Evolutionary conservation across 1,140 invertebrate species (phyloP).

Genomic region (Scylla paramamosain): DNA sequence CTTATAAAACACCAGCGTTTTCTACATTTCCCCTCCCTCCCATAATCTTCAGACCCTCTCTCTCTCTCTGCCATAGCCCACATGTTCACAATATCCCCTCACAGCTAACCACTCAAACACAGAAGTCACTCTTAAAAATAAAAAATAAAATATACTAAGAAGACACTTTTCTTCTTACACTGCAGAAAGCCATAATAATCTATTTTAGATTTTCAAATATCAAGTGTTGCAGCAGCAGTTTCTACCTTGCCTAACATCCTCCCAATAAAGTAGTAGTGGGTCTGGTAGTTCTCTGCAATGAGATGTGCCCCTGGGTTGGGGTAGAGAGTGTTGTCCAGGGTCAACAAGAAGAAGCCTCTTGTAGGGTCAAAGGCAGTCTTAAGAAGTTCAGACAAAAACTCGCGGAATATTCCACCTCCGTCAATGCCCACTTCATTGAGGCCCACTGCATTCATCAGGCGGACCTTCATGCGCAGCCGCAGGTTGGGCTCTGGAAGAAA

Average conservation of each 20-base stretch:
- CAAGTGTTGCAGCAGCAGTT: too few species aligned
- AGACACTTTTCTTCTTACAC: too few species aligned
- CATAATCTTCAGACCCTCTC: too few species aligned
- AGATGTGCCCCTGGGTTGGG: slow-evolving; percentile 95
- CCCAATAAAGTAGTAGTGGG: slow-evolving; percentile 98
- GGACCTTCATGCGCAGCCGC: slow-evolving; percentile 91
- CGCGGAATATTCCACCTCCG: slow-evolving; percentile 94
- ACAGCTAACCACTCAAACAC: too few species aligned
- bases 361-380: slow-evolving; percentile 99
- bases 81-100: too few species aligned
- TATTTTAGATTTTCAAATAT: too few species aligned
- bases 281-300: slow-evolving; percentile 90
- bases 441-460: slow-evolving; percentile 93
- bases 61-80: too few species aligned
- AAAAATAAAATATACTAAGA: too few species aligned
- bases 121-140: too few species aligned
- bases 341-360: slow-evolving; percentile 95
- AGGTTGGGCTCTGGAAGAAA: slow-evolving; percentile 90
- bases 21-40: too few species aligned
- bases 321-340: slow-evolving; percentile 95
- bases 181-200: too few species aligned
- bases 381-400: slow-evolving; percentile 94
- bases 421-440: slow-evolving; percentile 97
- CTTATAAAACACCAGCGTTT: too few species aligned
- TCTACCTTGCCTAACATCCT: slow-evolving; percentile 94